A percentile compares a stretch with the other conserved stretches of the same genome.
phyloP scores from a whole-genome alignment of 2,113 vertebrate species.

The Centropristis striata region DNA sequence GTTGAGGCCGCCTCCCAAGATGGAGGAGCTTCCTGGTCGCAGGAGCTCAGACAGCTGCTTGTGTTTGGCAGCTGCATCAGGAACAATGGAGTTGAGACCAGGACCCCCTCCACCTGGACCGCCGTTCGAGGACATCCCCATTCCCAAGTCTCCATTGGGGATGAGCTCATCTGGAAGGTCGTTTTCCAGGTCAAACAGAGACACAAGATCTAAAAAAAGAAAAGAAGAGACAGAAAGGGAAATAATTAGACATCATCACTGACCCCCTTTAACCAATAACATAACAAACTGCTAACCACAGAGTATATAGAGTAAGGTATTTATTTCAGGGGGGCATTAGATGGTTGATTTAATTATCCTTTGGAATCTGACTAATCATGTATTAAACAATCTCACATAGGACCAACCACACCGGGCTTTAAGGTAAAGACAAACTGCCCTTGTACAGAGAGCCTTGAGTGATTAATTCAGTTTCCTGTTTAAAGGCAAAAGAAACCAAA shows the following conservation, averaged over 20 bases:
- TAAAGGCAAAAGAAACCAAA: background rate
- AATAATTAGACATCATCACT: slow-evolving; percentile 15
- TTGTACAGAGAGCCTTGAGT: background rate
- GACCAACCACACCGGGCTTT: background rate
- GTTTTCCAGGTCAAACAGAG: slow-evolving; percentile 97
- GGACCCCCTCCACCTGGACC: slow-evolving; percentile 72
- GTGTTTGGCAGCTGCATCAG: slow-evolving; percentile 97
- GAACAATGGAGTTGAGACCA: slow-evolving; percentile 88
- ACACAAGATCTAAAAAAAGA: slow-evolving; percentile 90
- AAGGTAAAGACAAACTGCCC: background rate
- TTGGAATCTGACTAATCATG: background rate
- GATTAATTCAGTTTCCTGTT: background rate
- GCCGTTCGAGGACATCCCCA: slow-evolving; percentile 86
- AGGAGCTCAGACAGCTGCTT: slow-evolving; percentile 97
- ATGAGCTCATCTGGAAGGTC: slow-evolving; percentile 99
- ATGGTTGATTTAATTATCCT: background rate
- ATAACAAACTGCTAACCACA: background rate
- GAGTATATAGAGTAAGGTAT: background rate
- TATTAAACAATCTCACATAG: background rate
- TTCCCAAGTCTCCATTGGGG: slow-evolving; percentile 92
- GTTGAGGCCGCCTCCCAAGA: slow-evolving; percentile 88
- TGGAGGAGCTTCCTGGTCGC: slow-evolving; percentile 90
- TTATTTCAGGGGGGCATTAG: background rate
- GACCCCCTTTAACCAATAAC: background rate
- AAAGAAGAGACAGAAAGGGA: slow-evolving; percentile 9